Base-by-base conservation (phyloP, 2,113 vertebrate species). In the Mesocricetus auratus region DNA sequence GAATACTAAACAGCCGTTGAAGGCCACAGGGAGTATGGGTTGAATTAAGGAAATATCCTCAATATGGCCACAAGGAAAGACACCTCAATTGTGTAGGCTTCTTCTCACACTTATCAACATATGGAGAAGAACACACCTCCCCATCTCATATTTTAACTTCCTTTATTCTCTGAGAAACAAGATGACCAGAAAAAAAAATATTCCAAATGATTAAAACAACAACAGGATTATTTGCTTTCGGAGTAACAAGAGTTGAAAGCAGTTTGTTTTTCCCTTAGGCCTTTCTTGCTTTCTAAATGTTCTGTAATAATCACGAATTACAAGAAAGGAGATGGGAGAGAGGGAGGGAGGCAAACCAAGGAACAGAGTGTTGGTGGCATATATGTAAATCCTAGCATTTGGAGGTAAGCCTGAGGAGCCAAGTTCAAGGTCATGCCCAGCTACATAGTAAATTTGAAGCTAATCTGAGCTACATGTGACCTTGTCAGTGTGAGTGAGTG, bases 281-380 rank as follows among this genome's bases (percentile, higher is more conserved):
- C 91, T 82, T 71, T 89, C 83, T 86, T 94, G 11, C 91, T 94
- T 93, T 90, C 75, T 75, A 78, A 94, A 90, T 60, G 85, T 73
- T 93, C 47, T 47, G 3, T 6, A 68, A 79, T 89, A 56, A 91
- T 85, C 74, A 71, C 3, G 22, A 39, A 73, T 92, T 94, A 81
- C 69, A 47, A 73, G 58, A 68, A 33, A 31, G 8, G 26, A 7
- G 42, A 5, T 5, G 22, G 24, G 24, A 6, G 22, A 24, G 16
- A 45, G 26, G 74, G 42, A 39, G 36, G 24, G 50, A 36, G 26
- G 26, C n/a, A n/a, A n/a, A n/a, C n/a, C n/a, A n/a, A n/a, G n/a
- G n/a, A n/a, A n/a, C n/a, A n/a, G n/a, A n/a, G n/a, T 6, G 5
- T 24, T 69, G 45, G 21, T n/a, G 12, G 12, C 29, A 33, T 47